Evolutionary conservation across 92 coral and sea anemone species (phyloP).

Genomic region (Phenganax subtilis): DNA sequence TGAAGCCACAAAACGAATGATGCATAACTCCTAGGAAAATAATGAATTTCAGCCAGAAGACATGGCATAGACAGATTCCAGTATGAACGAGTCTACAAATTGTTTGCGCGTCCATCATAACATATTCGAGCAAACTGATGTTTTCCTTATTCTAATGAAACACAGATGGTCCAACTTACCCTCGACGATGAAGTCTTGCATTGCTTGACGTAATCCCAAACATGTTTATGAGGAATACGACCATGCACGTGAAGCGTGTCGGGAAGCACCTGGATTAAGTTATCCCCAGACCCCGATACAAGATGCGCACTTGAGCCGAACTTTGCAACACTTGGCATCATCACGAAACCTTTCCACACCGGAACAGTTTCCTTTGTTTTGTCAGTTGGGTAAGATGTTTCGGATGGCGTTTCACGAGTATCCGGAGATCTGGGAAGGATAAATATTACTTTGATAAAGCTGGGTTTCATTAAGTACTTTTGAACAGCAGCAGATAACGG

Average conservation of each 20-base stretch:
- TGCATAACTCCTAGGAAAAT: slow-evolving; percentile 70
- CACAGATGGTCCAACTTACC: slow-evolving; percentile 48
- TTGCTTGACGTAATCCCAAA: slow-evolving; percentile 90
- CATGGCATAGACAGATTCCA: neutral
- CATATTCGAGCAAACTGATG: too few species aligned
- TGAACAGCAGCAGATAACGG: too few species aligned
- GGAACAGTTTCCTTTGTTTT: slow-evolving; percentile 62
- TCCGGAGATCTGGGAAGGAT: slow-evolving; percentile 69
- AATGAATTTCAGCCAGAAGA: neutral
- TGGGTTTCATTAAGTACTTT: neutral
- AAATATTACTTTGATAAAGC: neutral
- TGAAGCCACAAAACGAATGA: slow-evolving; percentile 84
- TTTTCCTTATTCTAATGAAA: too few species aligned
- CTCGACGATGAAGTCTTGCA: slow-evolving; percentile 80
- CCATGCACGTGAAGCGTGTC: slow-evolving; percentile 95
- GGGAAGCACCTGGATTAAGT: slow-evolving; percentile 78
- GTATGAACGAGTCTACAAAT: neutral
- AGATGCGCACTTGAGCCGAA: slow-evolving; percentile 86
- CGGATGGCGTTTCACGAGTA: slow-evolving; percentile 56
- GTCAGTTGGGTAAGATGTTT: slow-evolving; percentile 54
- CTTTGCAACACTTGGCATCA: slow-evolving; percentile 95
- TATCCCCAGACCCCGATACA: slow-evolving; percentile 90
- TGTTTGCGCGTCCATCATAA: neutral
- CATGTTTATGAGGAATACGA: slow-evolving; percentile 80
- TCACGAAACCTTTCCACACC: slow-evolving; percentile 96